Conservation (phyloP, 2,113 vertebrate genomes). For the Antechinus flavipes region DNA sequence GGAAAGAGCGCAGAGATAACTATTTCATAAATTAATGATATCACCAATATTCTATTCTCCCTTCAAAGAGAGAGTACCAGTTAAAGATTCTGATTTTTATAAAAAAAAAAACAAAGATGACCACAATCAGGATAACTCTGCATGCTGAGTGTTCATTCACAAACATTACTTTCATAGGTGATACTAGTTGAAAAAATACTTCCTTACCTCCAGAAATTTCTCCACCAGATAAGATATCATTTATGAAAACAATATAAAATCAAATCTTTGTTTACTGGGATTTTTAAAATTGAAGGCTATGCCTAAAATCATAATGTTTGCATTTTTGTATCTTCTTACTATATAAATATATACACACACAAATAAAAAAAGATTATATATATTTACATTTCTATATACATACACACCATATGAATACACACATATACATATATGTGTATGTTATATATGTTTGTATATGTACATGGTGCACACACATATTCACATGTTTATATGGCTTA, state of each 20-base stretch:
- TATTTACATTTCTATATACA: no score
- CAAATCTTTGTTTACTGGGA: not conserved
- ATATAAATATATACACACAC: no score
- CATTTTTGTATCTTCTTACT: not conserved
- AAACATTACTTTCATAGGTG: not conserved
- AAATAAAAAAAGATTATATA: no score
- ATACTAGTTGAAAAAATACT: not conserved
- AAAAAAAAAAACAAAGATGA: not conserved
- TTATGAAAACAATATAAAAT: not conserved
- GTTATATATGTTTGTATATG: no score
- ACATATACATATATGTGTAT: no score
- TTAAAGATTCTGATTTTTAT: not conserved
- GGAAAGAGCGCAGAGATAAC: not conserved
- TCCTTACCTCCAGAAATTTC: not conserved
- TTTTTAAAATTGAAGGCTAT: not conserved
- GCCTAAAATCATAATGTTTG: not conserved
- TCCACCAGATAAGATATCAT: not conserved
- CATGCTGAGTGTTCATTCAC: not conserved
- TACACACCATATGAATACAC: no score
- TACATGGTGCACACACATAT: no score
- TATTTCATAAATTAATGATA: not conserved
- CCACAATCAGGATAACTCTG: not conserved
- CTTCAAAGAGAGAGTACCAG: not conserved
- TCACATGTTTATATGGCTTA: no score
- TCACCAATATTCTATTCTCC: not conserved